A percentile compares a stretch with the other conserved stretches of the same genome.
phyloP scores from a whole-genome alignment of 35 echinoderm and acorn worm genomes.

The Lytechinus variegatus region DNA sequence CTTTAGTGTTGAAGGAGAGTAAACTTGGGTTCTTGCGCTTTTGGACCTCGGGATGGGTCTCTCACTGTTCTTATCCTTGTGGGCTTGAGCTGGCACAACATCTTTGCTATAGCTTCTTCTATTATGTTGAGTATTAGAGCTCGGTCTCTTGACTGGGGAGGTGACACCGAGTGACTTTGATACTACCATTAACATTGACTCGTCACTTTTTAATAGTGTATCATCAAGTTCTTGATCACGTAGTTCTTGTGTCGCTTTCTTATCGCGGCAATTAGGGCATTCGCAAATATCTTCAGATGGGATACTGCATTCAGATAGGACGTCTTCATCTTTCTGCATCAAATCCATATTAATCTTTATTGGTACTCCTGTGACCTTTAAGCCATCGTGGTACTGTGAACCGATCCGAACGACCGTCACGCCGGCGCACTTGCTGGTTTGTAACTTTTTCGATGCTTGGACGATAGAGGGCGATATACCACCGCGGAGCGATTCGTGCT shows the following conservation, averaged over 20 bases:
- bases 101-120: background rate
- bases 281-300: background rate
- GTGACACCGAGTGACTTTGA: background rate
- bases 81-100: background rate
- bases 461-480: constrained; percentile 12
- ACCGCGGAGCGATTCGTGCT: background rate
- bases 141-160: background rate
- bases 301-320: background rate
- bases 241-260: background rate
- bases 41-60: background rate
- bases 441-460: background rate
- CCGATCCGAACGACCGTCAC: background rate
- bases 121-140: background rate
- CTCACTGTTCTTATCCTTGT: background rate
- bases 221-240: background rate
- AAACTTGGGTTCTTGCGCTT: background rate
- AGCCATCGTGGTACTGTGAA: background rate
- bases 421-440: background rate
- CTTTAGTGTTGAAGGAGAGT: background rate
- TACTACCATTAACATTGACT: background rate
- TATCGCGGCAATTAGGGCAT: background rate
- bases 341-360: background rate
- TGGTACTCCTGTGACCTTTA: background rate
- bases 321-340: background rate
- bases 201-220: background rate